Evolutionary conservation across 2,113 vertebrate genomes (phyloP).

Genomic region (Rhea americana): DNA sequence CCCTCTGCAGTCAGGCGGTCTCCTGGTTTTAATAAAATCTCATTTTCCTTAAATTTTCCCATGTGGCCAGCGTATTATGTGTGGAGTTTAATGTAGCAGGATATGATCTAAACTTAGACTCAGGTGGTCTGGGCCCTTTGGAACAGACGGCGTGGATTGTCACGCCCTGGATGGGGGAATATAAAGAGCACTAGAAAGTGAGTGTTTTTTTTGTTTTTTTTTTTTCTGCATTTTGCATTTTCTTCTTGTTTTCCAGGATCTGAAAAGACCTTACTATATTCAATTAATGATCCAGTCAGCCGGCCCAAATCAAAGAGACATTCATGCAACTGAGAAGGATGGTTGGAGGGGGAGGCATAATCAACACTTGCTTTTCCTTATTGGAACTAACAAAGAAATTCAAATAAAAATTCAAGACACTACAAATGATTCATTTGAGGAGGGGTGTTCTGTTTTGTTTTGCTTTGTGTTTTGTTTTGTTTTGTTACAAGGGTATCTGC

Average conservation of each 20-base stretch:
- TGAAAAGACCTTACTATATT: slow-evolving; percentile 19
- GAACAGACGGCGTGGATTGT: slow-evolving; percentile 50
- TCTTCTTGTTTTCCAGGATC: not conserved
- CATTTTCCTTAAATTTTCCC: slow-evolving; percentile 79
- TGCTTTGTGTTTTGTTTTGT: slow-evolving; percentile 5
- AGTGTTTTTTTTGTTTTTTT: not conserved
- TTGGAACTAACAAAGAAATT: not conserved
- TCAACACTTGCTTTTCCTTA: slow-evolving; percentile 5
- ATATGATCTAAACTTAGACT: slow-evolving; percentile 77
- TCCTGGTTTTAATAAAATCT: slow-evolving; percentile 80
- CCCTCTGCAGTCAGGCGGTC: slow-evolving; percentile 64
- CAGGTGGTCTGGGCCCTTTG: slow-evolving; percentile 65
- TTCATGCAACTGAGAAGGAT: not conserved
- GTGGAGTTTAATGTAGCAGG: slow-evolving; percentile 73
- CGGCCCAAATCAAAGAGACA: slow-evolving; percentile 25
- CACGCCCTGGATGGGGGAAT: not conserved
- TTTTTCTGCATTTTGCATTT: not conserved
- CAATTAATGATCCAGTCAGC: slow-evolving; percentile 18
- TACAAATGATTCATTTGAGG: not conserved
- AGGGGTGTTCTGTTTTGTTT: not conserved
- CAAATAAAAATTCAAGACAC: not conserved
- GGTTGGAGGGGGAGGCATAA: not conserved
- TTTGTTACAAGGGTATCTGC: not conserved
- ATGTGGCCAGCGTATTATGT: slow-evolving; percentile 68
- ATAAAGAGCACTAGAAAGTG: not conserved